phyloP scores from a whole-genome alignment of 2,113 vertebrate species.

The Anseranas semipalmata region DNA sequence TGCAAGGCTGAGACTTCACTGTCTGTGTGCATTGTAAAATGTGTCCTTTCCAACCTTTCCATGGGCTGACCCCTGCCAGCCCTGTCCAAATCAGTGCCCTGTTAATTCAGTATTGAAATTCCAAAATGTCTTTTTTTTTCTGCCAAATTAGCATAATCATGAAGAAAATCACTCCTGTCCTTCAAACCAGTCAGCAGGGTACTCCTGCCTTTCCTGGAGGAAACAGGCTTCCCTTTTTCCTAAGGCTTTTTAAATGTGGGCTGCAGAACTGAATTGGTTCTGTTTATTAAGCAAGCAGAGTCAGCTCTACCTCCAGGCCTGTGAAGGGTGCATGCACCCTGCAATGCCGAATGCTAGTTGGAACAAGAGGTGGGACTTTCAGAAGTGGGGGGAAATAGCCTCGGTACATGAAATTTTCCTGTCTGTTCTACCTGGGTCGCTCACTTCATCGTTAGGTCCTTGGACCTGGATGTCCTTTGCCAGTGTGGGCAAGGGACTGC shows the following conservation, averaged over 20 bases:
- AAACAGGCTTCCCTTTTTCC: not conserved
- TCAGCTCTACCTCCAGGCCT: not conserved
- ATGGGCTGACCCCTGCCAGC: not conserved
- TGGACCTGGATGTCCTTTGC: not conserved
- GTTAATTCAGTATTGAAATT: not conserved
- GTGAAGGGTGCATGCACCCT: not conserved
- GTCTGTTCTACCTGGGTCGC: not conserved
- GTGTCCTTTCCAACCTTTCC: not conserved
- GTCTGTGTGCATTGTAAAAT: not conserved
- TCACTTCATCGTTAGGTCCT: not conserved
- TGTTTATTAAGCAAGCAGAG: not conserved
- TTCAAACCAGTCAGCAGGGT: not conserved
- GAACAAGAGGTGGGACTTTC: not conserved
- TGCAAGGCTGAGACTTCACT: not conserved
- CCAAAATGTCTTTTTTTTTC: not conserved
- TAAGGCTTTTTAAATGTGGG: not conserved
- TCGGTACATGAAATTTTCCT: not conserved
- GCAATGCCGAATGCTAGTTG: not conserved
- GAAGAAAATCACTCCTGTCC: not conserved
- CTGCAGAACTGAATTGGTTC: not conserved
- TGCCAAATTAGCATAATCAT: not conserved
- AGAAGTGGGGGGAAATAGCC: not conserved
- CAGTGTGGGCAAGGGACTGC: not conserved
- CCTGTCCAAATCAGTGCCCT: not conserved
- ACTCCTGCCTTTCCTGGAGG: not conserved